phyloP scores from a whole-genome alignment of 2,888 invertebrate species.

The Pheosia tremula region DNA sequence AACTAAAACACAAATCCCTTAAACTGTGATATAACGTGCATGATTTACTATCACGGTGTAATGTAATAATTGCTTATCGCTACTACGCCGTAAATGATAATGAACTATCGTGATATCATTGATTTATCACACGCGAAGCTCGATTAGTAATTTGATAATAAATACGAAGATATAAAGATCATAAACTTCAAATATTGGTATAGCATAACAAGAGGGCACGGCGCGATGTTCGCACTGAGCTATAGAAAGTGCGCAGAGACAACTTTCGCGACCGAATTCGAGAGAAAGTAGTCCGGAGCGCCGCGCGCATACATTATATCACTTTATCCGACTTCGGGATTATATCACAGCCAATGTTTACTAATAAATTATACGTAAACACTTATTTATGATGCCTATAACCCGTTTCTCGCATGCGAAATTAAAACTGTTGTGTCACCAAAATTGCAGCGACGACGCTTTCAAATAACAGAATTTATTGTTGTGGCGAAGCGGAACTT shows the following conservation, averaged over 20 bases:
- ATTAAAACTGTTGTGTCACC: conserved; percentile 13
- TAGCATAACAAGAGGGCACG: conserved; percentile 37
- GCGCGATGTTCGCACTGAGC: conserved; percentile 67
- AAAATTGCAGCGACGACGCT: conserved; percentile 41
- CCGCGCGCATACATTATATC: conserved; percentile 79
- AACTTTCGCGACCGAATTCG: conserved; percentile 84
- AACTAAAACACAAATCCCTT: neutral
- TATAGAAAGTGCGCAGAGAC: conserved; percentile 80
- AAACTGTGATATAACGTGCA: neutral
- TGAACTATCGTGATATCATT: conserved; percentile 24
- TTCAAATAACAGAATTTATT: conserved; percentile 41
- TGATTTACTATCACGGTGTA: conserved; percentile 3
- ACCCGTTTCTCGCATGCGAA: conserved; percentile 24
- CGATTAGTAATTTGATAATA: neutral
- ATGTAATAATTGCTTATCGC: conserved; percentile 17
- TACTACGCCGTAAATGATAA: conserved; percentile 15
- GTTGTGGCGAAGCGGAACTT: conserved; percentile 56
- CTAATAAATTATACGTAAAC: conserved; percentile 39
- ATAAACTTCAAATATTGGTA: conserved; percentile 21
- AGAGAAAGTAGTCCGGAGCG: conserved; percentile 82
- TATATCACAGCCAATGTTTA: conserved; percentile 68
- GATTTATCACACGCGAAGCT: conserved; percentile 8
- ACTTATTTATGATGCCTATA: conserved; percentile 23
- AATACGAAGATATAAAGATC: neutral
- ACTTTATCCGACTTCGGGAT: conserved; percentile 72